Evolutionary conservation across 2,113 vertebrate species (phyloP).

Genomic region (Zapornia atra): DNA sequence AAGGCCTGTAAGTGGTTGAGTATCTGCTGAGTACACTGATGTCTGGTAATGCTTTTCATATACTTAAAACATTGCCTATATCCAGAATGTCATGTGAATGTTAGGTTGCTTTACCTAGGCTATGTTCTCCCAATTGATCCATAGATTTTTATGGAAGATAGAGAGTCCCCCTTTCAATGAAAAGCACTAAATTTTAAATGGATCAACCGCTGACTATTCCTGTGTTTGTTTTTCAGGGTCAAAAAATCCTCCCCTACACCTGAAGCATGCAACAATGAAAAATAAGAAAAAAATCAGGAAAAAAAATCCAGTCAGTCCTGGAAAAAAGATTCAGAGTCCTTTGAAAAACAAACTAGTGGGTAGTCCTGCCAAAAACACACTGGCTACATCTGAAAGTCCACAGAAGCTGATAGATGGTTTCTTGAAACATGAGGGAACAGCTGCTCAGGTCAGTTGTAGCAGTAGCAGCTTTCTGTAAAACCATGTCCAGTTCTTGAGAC

Average conservation of each 20-base stretch:
- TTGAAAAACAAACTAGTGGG: conserved; percentile 79
- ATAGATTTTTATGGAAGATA: neutral
- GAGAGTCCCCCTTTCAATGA: neutral
- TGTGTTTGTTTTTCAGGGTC: conserved; percentile 63
- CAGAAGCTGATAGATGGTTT: conserved; percentile 79
- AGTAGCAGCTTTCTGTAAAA: neutral
- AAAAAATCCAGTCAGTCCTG: conserved; percentile 81
- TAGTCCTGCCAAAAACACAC: conserved; percentile 80
- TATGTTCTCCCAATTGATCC: neutral
- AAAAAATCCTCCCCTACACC: conserved; percentile 84
- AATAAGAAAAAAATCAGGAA: conserved; percentile 87
- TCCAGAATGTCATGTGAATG: neutral
- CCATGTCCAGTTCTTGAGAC: neutral
- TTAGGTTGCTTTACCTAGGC: neutral
- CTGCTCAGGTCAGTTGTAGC: conserved; percentile 76
- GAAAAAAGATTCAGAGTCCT: conserved; percentile 85
- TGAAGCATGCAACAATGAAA: conserved; percentile 80
- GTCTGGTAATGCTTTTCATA: neutral
- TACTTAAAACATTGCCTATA: neutral
- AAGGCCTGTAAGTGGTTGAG: neutral
- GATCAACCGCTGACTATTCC: neutral
- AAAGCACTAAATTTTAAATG: neutral
- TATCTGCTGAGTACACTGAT: neutral
- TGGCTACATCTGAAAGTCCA: conserved; percentile 69
- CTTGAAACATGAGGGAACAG: conserved; percentile 76